Base-by-base conservation (phyloP, 2,888 invertebrate genomes). In the Dasypogon diadema region DNA sequence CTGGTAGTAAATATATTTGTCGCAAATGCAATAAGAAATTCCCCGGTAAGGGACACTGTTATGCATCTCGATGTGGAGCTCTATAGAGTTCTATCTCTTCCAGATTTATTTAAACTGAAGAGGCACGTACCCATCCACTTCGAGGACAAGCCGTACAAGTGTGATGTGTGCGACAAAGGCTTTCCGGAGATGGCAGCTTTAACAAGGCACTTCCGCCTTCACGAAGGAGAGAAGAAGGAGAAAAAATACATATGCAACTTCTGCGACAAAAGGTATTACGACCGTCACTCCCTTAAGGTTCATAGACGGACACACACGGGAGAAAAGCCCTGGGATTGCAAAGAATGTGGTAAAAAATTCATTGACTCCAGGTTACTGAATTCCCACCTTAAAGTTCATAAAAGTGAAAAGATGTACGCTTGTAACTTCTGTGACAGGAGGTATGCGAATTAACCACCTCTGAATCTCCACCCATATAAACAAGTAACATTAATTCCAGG, bases 371-470 rank as follows among this genome's bases (percentile, higher is more conserved):
- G 88, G 1, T 84, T 88, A 76, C 84, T 88, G 26, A 81, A 83
- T 76, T 88, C 88, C 80, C 90, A 90, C 82, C 86, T 86, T 81
- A 88, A 87, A 78, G 87, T 88, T 22, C 90, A 90, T 83, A 86
- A 81, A 63, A 87, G 88, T 73, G 82, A 83, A 80, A 89, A 89
- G 82, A 89, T 88, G 0, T 87, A 88, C 83, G 85, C 86, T 4
- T 90, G 90, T 82, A 81, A 79, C 34, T 87, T 87, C 80, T 91
- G 90, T 81, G 88, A 88, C 75, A 87, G 88, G 77, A 89, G 89
- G 77, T 90, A 77, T 0, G 82, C 26, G 24, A 22, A 24, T 24
- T 24, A 24, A 14, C 14, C 14, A 30, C 1, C n/a, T n/a, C n/a
- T n/a, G n/a, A n/a, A n/a, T n/a, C n/a, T n/a, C n/a, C n/a, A n/a